phyloP scores from a whole-genome alignment of 2,888 invertebrate genomes.

The Lepidonotus clava region DNA sequence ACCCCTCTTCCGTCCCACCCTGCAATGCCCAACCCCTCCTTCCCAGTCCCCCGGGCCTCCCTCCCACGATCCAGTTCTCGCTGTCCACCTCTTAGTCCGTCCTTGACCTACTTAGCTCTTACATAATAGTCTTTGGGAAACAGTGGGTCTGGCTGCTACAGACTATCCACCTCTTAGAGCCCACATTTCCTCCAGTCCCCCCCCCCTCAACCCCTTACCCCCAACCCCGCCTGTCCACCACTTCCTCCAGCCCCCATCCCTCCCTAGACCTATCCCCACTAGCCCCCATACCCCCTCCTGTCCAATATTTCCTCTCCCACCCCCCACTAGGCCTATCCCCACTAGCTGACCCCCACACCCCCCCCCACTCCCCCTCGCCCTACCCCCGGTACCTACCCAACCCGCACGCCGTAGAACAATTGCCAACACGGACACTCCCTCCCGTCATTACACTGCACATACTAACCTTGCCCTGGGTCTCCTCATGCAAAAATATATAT shows the following conservation, averaged over 20 bases:
- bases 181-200: background rate
- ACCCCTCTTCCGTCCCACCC: background rate
- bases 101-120: background rate
- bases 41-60: background rate
- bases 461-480: too few species aligned
- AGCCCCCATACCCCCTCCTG: background rate
- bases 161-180: background rate
- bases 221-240: background rate
- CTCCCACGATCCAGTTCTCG: background rate
- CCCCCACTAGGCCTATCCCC: background rate
- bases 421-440: constrained; percentile 12
- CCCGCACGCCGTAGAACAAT: background rate
- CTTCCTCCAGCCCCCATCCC: background rate
- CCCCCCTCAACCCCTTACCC: background rate
- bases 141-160: too few species aligned
- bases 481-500: too few species aligned
- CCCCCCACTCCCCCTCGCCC: background rate
- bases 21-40: background rate
- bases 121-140: too few species aligned
- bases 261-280: background rate
- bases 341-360: background rate
- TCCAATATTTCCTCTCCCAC: background rate
- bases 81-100: background rate
- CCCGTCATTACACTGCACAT: too few species aligned
- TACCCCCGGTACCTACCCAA: background rate